phyloP scores from a whole-genome alignment of 2,113 vertebrate genomes.

The Mesembrinibis cayennensis region DNA sequence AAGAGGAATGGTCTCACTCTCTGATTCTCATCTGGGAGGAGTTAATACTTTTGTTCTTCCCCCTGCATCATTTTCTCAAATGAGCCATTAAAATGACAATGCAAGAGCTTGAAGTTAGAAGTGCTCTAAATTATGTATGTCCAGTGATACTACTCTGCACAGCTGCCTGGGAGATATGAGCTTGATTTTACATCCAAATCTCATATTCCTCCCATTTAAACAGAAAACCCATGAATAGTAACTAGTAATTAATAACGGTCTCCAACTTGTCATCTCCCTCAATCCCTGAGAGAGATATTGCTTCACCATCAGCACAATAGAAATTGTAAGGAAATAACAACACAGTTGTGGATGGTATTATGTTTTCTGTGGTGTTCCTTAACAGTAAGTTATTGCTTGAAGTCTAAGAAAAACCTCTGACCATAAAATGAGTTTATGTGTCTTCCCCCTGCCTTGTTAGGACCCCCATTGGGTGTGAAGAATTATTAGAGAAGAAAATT shows the following conservation, averaged over 20 bases:
- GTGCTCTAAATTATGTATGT: slow-evolving; percentile 43
- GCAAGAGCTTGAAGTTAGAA: slow-evolving; percentile 6
- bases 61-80: neutral
- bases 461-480: neutral
- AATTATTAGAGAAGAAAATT: neutral
- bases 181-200: slow-evolving; percentile 20
- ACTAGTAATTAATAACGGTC: slow-evolving; percentile 36
- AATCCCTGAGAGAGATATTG: neutral
- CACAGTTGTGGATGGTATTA: neutral
- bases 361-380: neutral
- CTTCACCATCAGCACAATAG: neutral
- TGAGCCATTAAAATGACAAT: slow-evolving; percentile 12
- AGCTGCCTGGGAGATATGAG: slow-evolving; percentile 2
- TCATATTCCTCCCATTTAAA: slow-evolving; percentile 39
- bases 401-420: neutral
- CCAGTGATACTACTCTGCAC: neutral
- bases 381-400: neutral
- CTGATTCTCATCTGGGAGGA: neutral
- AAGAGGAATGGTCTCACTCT: neutral
- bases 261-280: neutral
- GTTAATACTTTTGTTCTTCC: neutral
- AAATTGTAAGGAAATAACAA: neutral
- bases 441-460: rapidly evolving
- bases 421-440: neutral
- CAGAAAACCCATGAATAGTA: slow-evolving; percentile 24